These are phyloP conservation scores for Clunio marinus DNA, from an alignment of 2,888 invertebrate genomes.

Conservation along the genomic window DNA sequence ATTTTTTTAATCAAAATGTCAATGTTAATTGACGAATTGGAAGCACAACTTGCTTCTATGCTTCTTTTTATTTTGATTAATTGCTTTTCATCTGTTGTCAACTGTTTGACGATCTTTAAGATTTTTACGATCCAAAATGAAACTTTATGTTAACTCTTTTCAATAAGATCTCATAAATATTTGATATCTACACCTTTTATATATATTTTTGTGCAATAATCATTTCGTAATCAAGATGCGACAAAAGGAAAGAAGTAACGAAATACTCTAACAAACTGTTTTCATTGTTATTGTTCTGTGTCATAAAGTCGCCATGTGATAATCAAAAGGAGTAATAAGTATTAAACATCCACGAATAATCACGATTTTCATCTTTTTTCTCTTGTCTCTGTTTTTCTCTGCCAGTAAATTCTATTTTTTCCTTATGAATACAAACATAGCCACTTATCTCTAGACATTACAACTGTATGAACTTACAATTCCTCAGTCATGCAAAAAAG, in stretches of 20 bases:
- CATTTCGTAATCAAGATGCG: too few relatives aligned
- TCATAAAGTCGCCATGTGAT: conserved; percentile 4
- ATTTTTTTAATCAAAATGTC: conserved; percentile 5
- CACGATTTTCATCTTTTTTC: conserved; percentile 10
- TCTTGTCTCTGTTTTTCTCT: not conserved
- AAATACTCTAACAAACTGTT: too few relatives aligned
- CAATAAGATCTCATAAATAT: too few relatives aligned
- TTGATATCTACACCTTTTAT: too few relatives aligned
- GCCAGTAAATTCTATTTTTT: conserved; percentile 16
- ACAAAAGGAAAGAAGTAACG: too few relatives aligned
- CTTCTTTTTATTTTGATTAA: conserved; percentile 1
- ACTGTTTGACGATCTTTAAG: too few relatives aligned
- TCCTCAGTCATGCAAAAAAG: not conserved
- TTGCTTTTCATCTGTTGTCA: too few relatives aligned
- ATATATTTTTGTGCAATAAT: too few relatives aligned
- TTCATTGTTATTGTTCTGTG: too few relatives aligned
- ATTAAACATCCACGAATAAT: conserved; percentile 11
- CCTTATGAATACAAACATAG: too few relatives aligned
- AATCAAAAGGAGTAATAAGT: conserved; percentile 13
- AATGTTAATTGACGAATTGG: conserved; percentile 22
- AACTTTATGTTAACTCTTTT: too few relatives aligned
- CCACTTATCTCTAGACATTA: conserved; percentile 20
- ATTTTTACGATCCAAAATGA: too few relatives aligned
- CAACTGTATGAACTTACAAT: conserved; percentile 1
- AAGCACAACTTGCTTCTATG: conserved; percentile 2